Evolutionary conservation across 2,888 invertebrate genomes (phyloP).

Genomic region (Abscondita cerata): DNA sequence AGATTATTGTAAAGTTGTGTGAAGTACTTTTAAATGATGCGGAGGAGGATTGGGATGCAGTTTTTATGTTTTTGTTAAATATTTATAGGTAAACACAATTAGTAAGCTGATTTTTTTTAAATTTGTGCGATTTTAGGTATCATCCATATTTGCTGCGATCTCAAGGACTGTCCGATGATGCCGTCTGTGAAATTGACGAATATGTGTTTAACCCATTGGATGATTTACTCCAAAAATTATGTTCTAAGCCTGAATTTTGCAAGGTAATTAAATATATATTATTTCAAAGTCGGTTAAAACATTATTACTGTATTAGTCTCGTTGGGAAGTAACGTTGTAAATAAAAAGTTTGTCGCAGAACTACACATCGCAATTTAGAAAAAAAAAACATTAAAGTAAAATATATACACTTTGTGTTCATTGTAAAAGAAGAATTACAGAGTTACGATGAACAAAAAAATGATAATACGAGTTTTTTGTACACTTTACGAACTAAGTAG

Average conservation of each 20-base stretch:
- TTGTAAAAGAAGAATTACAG: too few species aligned
- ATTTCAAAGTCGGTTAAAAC: too few species aligned
- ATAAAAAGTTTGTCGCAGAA: too few species aligned
- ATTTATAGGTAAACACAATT: conserved; percentile 34
- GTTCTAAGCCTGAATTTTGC: conserved; percentile 26
- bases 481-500: too few species aligned
- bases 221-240: conserved; percentile 24
- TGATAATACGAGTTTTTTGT: too few species aligned
- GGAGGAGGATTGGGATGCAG: background rate
- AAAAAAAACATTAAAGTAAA: too few species aligned
- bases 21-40: conserved; percentile 52
- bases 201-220: conserved; percentile 27
- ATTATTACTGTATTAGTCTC: too few species aligned
- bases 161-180: conserved; percentile 26
- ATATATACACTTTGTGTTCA: too few species aligned
- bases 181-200: conserved; percentile 39
- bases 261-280: too few species aligned
- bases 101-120: conserved; percentile 40
- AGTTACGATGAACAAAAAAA: too few species aligned
- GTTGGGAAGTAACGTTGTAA: too few species aligned
- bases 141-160: conserved; percentile 25
- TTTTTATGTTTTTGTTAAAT: conserved; percentile 1
- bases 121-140: conserved; percentile 28
- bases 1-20: conserved; percentile 60
- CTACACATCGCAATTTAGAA: too few species aligned